Evolutionary conservation across 1,140 invertebrate species (phyloP).

Genomic region (Aphis craccivora): DNA sequence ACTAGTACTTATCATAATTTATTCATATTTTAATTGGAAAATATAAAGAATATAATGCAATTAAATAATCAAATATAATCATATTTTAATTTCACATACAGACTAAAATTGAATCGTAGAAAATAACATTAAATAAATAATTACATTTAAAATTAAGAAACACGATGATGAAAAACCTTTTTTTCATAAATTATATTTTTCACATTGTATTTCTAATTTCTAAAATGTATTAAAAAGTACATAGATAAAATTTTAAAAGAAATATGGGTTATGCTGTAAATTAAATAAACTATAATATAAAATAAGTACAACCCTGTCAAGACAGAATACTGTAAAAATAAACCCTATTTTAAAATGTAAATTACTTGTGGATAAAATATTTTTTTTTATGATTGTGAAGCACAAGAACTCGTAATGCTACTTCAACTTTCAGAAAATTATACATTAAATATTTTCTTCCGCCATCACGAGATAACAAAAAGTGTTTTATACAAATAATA

Average conservation of each 20-base stretch:
- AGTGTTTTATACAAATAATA: neutral
- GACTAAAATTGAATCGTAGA: neutral
- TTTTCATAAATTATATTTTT: neutral
- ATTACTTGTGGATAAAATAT: neutral
- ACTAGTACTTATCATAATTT: too few species aligned
- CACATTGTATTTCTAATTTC: neutral
- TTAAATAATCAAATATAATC: neutral
- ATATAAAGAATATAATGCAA: neutral
- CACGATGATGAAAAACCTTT: neutral
- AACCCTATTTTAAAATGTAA: slow-evolving; percentile 13
- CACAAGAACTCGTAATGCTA: neutral
- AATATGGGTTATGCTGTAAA: neutral
- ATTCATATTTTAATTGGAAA: too few species aligned
- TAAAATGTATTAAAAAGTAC: neutral
- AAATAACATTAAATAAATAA: neutral
- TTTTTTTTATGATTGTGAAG: neutral
- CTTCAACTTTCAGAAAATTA: neutral
- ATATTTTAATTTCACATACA: neutral
- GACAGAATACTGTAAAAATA: neutral
- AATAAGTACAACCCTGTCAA: neutral
- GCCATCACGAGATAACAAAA: neutral
- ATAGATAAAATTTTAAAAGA: neutral
- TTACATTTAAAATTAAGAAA: neutral
- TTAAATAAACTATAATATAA: neutral
- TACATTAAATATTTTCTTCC: neutral